phyloP scores from a whole-genome alignment of 2,888 invertebrate genomes.

The Eupithecia subfuscata region DNA sequence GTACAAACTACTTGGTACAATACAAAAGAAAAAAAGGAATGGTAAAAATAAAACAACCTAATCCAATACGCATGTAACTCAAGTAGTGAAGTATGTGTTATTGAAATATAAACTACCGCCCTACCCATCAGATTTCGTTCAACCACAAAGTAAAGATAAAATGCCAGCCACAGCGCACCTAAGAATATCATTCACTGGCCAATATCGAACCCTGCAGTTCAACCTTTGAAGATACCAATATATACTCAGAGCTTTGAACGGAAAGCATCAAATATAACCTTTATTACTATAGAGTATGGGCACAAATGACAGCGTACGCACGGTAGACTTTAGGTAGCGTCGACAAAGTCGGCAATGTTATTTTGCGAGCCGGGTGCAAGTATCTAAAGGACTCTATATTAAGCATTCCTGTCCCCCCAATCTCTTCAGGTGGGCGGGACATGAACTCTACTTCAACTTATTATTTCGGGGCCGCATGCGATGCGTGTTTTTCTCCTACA shows the following conservation, averaged over 20 bases:
- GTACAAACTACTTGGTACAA: too few species aligned
- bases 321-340: conserved; percentile 57
- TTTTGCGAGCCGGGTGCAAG: conserved; percentile 76
- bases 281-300: conserved; percentile 52
- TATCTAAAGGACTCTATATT: conserved; percentile 79
- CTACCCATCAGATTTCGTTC: conserved; percentile 33
- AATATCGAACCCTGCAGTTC: conserved; percentile 42
- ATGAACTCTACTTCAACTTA: conserved; percentile 79
- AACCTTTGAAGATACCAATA: conserved; percentile 29
- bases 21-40: too few species aligned
- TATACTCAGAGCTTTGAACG: conserved; percentile 29
- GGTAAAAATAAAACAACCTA: too few species aligned
- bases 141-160: conserved; percentile 37
- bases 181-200: conserved; percentile 44
- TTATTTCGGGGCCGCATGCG: conserved; percentile 76
- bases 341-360: conserved; percentile 75
- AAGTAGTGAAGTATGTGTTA: not conserved
- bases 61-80: too few species aligned
- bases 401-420: conserved; percentile 80
- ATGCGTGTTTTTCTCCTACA: conserved; percentile 75
- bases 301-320: conserved; percentile 49
- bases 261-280: conserved; percentile 50
- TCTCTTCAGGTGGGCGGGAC: conserved; percentile 78
- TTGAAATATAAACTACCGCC: conserved; percentile 31
- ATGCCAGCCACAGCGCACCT: conserved; percentile 37